Evolutionary conservation across 2,797 vertebrate species (phyloP), one percentile per base, ranked within the genome.

Genomic region (Rachycentron canadum): DNA sequence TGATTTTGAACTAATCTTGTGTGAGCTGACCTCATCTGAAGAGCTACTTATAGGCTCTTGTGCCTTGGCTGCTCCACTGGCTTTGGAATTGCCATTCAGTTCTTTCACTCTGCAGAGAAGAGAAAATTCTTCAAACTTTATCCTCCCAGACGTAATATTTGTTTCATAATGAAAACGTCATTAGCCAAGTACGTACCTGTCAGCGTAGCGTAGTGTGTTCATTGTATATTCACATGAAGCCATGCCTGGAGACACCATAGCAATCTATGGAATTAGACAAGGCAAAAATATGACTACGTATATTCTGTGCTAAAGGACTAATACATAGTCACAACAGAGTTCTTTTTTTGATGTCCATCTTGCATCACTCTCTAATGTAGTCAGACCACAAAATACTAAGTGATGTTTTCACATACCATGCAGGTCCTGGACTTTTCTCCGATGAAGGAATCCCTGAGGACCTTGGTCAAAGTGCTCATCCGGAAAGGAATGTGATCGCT

Each of bases 211-310:
- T 76, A 99, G 92, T 0, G 98, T 99, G 89, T 99, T 99, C 88
- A 99, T 94, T 8, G 98, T 97, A 68, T 99, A 98, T 85, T 99
- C 98, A 84, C 98, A 99, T 10, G 97, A 99, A 78, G 84, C 87
- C 95, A 99, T 97, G 71, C 97, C 96, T 5, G 98, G 98, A 52
- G 98, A 99, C 84, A 99, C 97, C 98, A 99, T 99, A 13, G 98
- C 96, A 84, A 99, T 99, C 98, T 99, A 63, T 57, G 19, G 55
- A 61, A 52, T n/a, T 34, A 66, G 23, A 47, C 10, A 64, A 55
- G 16, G 0, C 7, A 0, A 10, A 32, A 28, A n/a, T 13, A 19
- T 14, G 2, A n/a, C 5, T 26, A 16, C 0, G 52, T 11, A 67
- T 12, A 26, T 36, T 53, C 3, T 23, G 10, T 7, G 30, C 7